phyloP scores from a whole-genome alignment of 2,888 invertebrate species.

The Strigamia maritima region DNA sequence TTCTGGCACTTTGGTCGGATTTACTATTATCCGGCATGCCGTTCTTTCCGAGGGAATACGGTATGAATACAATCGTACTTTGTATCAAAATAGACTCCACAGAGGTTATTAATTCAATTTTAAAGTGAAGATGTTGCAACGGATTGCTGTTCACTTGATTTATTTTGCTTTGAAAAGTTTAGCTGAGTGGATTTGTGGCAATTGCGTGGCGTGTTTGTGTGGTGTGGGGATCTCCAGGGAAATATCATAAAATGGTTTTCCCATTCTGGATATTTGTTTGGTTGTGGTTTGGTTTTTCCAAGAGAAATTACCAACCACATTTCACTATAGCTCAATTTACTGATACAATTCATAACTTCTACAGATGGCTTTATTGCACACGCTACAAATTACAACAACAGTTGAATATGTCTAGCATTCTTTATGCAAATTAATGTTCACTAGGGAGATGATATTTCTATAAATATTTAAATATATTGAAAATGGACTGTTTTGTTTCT shows the following conservation, averaged over 20 bases:
- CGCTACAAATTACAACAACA: too few relatives aligned
- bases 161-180: background rate
- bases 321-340: background rate
- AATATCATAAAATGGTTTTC: constrained; percentile 3
- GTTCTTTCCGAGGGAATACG: too few relatives aligned
- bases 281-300: background rate
- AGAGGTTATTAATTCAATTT: too few relatives aligned
- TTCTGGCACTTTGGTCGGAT: too few relatives aligned
- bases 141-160: background rate
- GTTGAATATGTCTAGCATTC: too few relatives aligned
- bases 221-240: background rate
- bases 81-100: too few relatives aligned
- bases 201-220: background rate
- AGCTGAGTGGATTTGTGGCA: constrained; percentile 11
- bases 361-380: too few relatives aligned
- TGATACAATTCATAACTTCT: background rate
- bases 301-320: background rate
- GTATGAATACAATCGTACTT: too few relatives aligned
- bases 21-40: too few relatives aligned
- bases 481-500: background rate
- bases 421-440: too few relatives aligned
- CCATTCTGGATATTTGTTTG: background rate
- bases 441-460: too few relatives aligned
- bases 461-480: too few relatives aligned
- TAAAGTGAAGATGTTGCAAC: background rate